These are phyloP conservation scores for Glaucomys volans DNA, from an alignment of 2,113 vertebrate genomes.

Conservation along the genomic window DNA sequence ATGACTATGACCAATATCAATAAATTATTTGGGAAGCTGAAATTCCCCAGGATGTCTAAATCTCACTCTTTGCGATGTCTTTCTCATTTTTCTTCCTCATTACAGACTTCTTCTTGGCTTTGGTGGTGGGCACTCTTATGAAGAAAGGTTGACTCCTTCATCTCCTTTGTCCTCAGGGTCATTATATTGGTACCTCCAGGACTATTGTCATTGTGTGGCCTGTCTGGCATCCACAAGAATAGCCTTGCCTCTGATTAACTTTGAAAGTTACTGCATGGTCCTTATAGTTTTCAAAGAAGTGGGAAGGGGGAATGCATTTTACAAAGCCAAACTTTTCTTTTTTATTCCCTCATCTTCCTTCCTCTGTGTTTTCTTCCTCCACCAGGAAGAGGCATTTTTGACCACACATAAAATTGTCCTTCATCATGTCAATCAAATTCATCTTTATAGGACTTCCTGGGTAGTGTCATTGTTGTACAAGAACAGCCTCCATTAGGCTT, in stretches of 20 bases:
- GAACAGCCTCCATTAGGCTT: neutral
- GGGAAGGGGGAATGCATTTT: neutral
- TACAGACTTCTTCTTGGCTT: neutral
- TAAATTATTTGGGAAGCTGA: conserved; percentile 23
- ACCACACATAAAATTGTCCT: neutral
- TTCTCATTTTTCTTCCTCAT: conserved; percentile 60
- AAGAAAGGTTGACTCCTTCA: neutral
- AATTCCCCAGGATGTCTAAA: neutral
- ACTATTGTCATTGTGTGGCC: neutral
- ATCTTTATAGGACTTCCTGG: neutral
- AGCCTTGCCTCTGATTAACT: neutral
- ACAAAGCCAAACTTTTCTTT: neutral
- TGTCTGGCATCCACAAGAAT: neutral
- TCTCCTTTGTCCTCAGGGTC: neutral
- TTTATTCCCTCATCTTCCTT: conserved; percentile 2
- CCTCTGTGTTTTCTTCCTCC: neutral
- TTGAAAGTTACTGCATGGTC: neutral
- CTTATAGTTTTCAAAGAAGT: neutral
- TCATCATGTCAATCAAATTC: neutral
- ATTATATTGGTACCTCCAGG: neutral
- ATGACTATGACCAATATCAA: conserved; percentile 47
- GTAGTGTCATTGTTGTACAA: neutral
- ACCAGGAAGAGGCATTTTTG: neutral
- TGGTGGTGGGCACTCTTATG: neutral
- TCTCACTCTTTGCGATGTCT: neutral